A percentile compares a stretch with the other conserved stretches of the same genome.
phyloP scores from a whole-genome alignment of 2,113 vertebrate genomes.

The Gobio gobio region DNA sequence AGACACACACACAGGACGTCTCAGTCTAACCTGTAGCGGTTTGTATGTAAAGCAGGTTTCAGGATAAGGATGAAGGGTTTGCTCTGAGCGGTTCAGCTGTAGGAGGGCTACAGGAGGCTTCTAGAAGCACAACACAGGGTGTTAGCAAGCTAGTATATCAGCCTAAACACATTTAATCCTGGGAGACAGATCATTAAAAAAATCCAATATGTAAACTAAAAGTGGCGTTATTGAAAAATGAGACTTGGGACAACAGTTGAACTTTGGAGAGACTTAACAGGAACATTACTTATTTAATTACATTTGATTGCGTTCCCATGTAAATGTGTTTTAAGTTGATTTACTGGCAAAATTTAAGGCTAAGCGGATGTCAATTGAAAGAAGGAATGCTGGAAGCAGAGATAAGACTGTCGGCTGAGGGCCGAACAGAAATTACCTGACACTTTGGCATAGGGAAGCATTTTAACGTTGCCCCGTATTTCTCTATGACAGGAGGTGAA shows the following conservation, averaged over 20 bases:
- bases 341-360: conserved; percentile 26
- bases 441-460: conserved; percentile 71
- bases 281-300: background rate
- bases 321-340: conserved; percentile 15
- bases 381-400: conserved; percentile 36
- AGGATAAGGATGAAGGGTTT: conserved; percentile 15
- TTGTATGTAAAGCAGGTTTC: conserved; percentile 37
- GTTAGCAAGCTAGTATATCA: conserved; percentile 25
- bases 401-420: conserved; percentile 36
- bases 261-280: background rate
- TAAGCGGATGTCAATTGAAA: conserved; percentile 22
- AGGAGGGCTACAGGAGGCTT: conserved; percentile 80
- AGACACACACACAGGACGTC: conserved; percentile 53
- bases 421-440: conserved; percentile 76
- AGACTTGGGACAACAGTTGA: background rate
- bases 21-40: conserved; percentile 38
- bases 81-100: conserved; percentile 69
- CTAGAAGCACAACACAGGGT: conserved; percentile 76
- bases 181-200: background rate
- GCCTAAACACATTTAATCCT: conserved; percentile 41
- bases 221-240: background rate
- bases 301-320: background rate
- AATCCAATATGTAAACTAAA: background rate
- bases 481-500: conserved; percentile 71
- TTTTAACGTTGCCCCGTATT: conserved; percentile 73